phyloP scores from a whole-genome alignment of 1,140 invertebrate genomes.

The Carposina sasakii region DNA sequence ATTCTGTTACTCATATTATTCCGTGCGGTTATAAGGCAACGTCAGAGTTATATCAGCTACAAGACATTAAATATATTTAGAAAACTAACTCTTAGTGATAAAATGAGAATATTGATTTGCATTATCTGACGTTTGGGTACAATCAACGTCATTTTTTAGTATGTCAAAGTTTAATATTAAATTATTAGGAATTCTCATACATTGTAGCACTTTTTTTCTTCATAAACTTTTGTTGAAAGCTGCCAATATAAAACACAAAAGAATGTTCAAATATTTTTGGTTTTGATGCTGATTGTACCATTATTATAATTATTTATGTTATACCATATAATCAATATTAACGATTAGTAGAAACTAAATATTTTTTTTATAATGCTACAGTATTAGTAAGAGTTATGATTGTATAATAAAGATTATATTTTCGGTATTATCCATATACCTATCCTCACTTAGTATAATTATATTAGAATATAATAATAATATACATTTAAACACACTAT shows the following conservation, averaged over 20 bases:
- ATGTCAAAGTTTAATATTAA: too few relatives aligned
- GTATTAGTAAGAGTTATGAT: conserved; percentile 2
- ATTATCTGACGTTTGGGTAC: too few relatives aligned
- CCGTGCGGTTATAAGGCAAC: background rate
- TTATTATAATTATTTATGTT: too few relatives aligned
- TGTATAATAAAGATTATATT: background rate
- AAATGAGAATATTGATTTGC: background rate
- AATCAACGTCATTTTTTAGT: too few relatives aligned
- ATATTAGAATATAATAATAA: conserved; percentile 3
- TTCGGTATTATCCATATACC: background rate
- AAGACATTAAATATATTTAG: background rate
- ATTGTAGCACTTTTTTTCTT: too few relatives aligned
- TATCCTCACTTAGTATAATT: background rate
- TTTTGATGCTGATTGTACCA: too few relatives aligned
- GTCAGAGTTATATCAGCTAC: background rate
- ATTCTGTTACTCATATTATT: conserved; percentile 10
- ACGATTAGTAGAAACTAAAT: background rate
- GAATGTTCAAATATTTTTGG: too few relatives aligned
- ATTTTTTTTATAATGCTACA: background rate
- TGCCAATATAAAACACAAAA: too few relatives aligned
- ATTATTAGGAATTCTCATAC: too few relatives aligned
- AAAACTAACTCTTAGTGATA: background rate
- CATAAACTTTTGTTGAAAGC: too few relatives aligned
- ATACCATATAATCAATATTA: too few relatives aligned
- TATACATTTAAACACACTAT: conserved; percentile 10